Base-by-base conservation (phyloP, 2,888 invertebrate species). In the Idaea dimidiata region DNA sequence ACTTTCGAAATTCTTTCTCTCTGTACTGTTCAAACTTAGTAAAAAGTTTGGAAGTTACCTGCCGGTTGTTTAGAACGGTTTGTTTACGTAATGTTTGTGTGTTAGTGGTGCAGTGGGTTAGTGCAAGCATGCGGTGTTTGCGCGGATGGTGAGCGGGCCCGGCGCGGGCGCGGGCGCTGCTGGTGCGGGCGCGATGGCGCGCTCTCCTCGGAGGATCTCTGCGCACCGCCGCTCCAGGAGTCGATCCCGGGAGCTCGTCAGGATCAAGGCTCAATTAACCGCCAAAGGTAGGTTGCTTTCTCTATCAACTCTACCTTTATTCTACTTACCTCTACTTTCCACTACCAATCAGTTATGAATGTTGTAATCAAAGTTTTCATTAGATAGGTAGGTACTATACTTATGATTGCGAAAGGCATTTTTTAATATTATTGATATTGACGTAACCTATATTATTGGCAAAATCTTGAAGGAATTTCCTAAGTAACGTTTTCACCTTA, bases 151-250 rank as follows among this genome's bases (percentile, higher is more conserved):
- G 61, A 60, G 57, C 53, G 8, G 61, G 54, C 32, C 56, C 59
- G 62, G 53, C 17, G 31, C 33, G 24, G 18, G 62, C 54, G 61
- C 54, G 54, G 17, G 66, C 62, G 24, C 24, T 24, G 65, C n/a
- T 55, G 65, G 65, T 58, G 65, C 62, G 65, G 68, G 67, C 58
- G 73, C 59, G 64, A 91, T 92, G 92, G 90, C 91, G 68, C 87
- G 91, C 33, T 91, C 92, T 17, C 91, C 91, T 67, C 79, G 90
- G 63, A 79, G 89, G 77, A 81, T 88, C 59, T 75, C 88, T 8
- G 84, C 86, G 16, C 86, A 85, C 62, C 79, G 91, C 63, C 75
- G 89, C 66, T 84, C 85, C 69, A 73, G 89, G 66, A 88, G 88
- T 79, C 82, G 86, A 17, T 87, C 89, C 62, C 72, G 88, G 59